A percentile compares a stretch with the other conserved stretches of the same genome.
These are phyloP conservation scores for Troides helena DNA, from an alignment of 2,888 invertebrate species.

Conservation along the genomic window DNA sequence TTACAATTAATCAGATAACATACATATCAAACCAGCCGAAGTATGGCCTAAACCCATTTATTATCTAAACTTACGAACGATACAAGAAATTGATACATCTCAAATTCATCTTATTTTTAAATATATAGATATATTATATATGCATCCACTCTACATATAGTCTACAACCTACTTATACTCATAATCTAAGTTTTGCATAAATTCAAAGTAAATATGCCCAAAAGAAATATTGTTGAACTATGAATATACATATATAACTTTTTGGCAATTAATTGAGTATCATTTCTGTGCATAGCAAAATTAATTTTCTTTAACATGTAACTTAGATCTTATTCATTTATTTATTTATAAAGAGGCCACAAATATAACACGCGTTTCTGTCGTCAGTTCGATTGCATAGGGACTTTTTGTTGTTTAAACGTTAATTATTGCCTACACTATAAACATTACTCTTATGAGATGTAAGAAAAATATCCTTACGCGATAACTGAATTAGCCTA, in stretches of 20 bases:
- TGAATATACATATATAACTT: constrained; percentile 79
- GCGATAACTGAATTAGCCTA: constrained; percentile 77
- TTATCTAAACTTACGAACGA: constrained; percentile 80
- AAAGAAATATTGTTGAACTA: constrained; percentile 81
- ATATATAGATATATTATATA: constrained; percentile 79
- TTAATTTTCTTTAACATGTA: constrained; percentile 80
- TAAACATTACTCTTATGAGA: constrained; percentile 76
- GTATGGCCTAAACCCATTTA: constrained; percentile 80
- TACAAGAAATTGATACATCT: constrained; percentile 81
- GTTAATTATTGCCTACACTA: constrained; percentile 78
- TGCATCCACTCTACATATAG: constrained; percentile 80
- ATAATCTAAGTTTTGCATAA: constrained; percentile 80
- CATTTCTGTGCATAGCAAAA: constrained; percentile 81
- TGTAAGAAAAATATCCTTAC: constrained; percentile 79
- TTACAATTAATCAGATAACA: constrained; percentile 81
- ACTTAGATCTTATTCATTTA: constrained; percentile 80
- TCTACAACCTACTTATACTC: constrained; percentile 77
- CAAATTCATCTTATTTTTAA: constrained; percentile 77
- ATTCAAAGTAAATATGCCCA: constrained; percentile 81
- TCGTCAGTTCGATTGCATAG: constrained; percentile 80
- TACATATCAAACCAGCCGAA: constrained; percentile 81
- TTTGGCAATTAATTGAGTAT: constrained; percentile 82
- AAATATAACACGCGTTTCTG: constrained; percentile 80
- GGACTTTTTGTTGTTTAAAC: constrained; percentile 74
- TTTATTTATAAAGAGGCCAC: constrained; percentile 80